phyloP scores from a whole-genome alignment of 2,797 vertebrate species.

The Cyclopterus lumpus region DNA sequence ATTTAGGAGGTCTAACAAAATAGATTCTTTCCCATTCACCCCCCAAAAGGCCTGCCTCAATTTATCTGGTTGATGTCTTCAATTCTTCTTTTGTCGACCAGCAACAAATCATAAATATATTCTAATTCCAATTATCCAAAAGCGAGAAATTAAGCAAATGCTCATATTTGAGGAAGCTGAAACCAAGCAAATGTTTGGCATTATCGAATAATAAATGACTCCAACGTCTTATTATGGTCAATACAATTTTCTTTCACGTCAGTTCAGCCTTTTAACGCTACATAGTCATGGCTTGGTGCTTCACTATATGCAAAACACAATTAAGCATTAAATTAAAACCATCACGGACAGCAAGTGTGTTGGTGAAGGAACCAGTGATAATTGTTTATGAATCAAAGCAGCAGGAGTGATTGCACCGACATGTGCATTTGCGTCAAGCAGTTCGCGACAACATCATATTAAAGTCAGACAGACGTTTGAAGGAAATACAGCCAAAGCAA shows the following conservation, averaged over 20 bases:
- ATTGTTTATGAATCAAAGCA: slow-evolving; percentile 18
- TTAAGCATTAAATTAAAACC: slow-evolving; percentile 1
- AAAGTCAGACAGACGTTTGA: slow-evolving; percentile 17
- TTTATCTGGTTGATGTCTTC: neutral
- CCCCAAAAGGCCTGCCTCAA: neutral
- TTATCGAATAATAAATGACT: neutral
- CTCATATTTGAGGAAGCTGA: neutral
- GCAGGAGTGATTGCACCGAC: neutral
- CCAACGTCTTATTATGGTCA: neutral
- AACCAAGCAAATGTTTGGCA: neutral
- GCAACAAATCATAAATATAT: neutral
- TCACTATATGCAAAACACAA: neutral
- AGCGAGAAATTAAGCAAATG: neutral
- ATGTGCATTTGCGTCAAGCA: slow-evolving; percentile 17
- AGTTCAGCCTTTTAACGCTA: neutral
- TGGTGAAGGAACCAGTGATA: neutral
- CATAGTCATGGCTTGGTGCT: neutral
- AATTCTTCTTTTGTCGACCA: slow-evolving; percentile 5
- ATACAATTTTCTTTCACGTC: neutral
- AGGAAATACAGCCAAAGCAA: slow-evolving; percentile 22
- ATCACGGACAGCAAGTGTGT: slow-evolving; percentile 1
- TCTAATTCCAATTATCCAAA: neutral
- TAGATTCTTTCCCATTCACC: neutral
- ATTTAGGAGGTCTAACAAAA: slow-evolving; percentile 28
- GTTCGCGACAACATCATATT: slow-evolving; percentile 22